phyloP scores from a whole-genome alignment of 1,140 invertebrate genomes.

The Brachionus plicatilis region DNA sequence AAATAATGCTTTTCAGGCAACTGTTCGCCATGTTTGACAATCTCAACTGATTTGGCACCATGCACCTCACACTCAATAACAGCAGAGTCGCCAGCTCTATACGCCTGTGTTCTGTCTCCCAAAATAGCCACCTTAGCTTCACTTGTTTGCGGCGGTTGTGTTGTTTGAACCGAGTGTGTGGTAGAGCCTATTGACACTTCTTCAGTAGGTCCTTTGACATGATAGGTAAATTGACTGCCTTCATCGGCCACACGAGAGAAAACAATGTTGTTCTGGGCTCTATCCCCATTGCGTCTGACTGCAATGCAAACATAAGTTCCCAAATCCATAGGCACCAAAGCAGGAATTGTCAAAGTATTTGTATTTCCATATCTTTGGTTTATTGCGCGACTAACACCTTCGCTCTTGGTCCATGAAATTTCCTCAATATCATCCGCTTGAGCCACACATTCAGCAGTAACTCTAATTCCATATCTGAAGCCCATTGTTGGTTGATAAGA shows the following conservation, averaged over 20 bases:
- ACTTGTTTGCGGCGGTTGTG: not conserved
- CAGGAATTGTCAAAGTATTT: slow-evolving; percentile 15
- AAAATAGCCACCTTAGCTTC: not conserved
- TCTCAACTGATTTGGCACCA: not conserved
- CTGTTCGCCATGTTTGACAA: not conserved
- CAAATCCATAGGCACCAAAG: slow-evolving; percentile 30
- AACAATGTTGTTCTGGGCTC: slow-evolving; percentile 33
- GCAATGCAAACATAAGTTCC: slow-evolving; percentile 39
- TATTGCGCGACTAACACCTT: not conserved
- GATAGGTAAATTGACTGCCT: slow-evolving; percentile 38
- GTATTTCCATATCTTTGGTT: not conserved
- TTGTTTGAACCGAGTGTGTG: not conserved
- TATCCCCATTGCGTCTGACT: not conserved
- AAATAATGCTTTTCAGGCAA: not conserved
- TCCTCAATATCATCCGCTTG: not conserved
- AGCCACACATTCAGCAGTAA: slow-evolving; percentile 31
- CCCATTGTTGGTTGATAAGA: not conserved
- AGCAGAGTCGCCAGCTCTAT: not conserved
- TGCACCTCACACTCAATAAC: not conserved
- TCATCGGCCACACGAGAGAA: not conserved
- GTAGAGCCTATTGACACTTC: not conserved
- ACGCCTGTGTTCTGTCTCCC: not conserved
- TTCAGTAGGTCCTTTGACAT: slow-evolving; percentile 34
- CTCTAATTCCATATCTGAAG: not conserved
- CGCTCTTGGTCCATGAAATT: slow-evolving; percentile 31